Percentiles rank a stretch among this genome's conserved stretches.
Evolutionary conservation across 2,113 vertebrate genomes (phyloP).

Genomic region (Rhabdomys dilectus): DNA sequence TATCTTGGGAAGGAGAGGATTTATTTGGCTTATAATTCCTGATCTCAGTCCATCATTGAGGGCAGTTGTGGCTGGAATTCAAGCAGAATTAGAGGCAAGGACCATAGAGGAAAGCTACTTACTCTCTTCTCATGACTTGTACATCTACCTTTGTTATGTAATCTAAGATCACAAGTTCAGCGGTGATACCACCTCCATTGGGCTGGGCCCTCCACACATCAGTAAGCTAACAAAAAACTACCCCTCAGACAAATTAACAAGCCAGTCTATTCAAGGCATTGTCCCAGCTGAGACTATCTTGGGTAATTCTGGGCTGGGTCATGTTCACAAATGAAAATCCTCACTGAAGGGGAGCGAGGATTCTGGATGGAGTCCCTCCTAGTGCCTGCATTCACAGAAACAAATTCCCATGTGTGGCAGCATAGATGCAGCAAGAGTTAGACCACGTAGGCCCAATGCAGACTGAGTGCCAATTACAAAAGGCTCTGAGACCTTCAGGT

Average conservation of each 20-base stretch:
- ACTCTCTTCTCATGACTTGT: neutral
- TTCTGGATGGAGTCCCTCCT: neutral
- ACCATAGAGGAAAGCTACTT: neutral
- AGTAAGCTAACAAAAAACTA: neutral
- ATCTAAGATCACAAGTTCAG: neutral
- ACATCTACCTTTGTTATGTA: neutral
- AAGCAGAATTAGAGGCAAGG: neutral
- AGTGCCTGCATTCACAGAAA: neutral
- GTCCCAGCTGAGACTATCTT: neutral
- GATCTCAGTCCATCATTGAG: neutral
- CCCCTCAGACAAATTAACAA: neutral
- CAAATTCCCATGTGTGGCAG: neutral
- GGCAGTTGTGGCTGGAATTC: neutral
- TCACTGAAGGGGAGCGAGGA: neutral
- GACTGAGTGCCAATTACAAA: neutral
- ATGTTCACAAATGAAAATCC: neutral
- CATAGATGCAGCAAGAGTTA: neutral
- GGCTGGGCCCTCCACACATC: neutral
- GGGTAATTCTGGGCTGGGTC: neutral
- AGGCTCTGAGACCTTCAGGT: neutral
- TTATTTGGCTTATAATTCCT: neutral
- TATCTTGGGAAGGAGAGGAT: neutral
- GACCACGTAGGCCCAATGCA: neutral
- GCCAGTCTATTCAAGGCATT: neutral
- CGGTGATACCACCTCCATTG: neutral